Evolutionary conservation across 2,113 vertebrate genomes (phyloP).

Genomic region (Madoqua kirkii): DNA sequence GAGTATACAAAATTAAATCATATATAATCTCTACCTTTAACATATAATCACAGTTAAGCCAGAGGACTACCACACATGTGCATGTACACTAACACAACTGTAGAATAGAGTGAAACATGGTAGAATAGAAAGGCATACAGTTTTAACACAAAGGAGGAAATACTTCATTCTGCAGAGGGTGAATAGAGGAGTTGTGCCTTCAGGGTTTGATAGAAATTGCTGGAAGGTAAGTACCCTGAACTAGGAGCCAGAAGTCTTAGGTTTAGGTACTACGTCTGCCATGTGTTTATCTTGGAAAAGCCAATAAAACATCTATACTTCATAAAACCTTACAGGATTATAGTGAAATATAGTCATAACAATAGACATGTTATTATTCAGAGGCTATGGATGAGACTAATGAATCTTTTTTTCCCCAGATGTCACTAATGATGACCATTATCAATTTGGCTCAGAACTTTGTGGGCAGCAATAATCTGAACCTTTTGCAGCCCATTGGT

Average conservation of each 20-base stretch:
- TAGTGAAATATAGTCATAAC: not conserved
- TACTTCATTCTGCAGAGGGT: not conserved
- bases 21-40: not conserved
- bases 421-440: slow-evolving; percentile 97
- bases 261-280: not conserved
- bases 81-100: not conserved
- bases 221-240: not conserved
- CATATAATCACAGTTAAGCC: not conserved
- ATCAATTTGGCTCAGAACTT: slow-evolving; percentile 96
- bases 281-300: not conserved
- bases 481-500: slow-evolving; percentile 93
- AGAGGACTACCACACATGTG: not conserved
- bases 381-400: not conserved
- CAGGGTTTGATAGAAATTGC: not conserved
- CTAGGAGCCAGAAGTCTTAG: not conserved
- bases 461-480: slow-evolving; percentile 98
- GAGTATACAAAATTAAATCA: not conserved
- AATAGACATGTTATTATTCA: not conserved
- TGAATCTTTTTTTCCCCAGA: slow-evolving; percentile 73
- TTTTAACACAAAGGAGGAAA: not conserved
- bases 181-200: not conserved
- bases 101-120: not conserved
- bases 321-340: not conserved
- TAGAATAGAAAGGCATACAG: not conserved
- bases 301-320: not conserved